These are phyloP conservation scores for Drosophila cyrtoloma DNA, from an alignment of 2,888 invertebrate genomes.

Conservation along the genomic window DNA sequence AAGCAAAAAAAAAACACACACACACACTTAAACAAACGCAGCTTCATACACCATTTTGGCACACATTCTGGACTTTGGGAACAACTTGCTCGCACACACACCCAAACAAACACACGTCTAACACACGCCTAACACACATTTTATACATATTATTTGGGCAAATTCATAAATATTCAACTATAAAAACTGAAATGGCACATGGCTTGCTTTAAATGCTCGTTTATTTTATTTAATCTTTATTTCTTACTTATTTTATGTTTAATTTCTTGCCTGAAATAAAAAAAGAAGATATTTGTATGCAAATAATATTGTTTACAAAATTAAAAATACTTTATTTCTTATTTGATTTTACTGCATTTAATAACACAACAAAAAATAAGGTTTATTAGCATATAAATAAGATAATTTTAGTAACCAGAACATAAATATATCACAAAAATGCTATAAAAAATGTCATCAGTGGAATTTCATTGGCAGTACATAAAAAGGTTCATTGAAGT, in stretches of 20 bases:
- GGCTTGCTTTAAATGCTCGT: constrained; percentile 36
- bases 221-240: constrained; percentile 4
- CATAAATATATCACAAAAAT: background rate
- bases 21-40: constrained; percentile 24
- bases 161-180: constrained; percentile 32
- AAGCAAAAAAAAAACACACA: constrained; percentile 34
- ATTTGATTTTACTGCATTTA: constrained; percentile 23
- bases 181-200: constrained; percentile 47
- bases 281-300: constrained; percentile 56
- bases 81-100: constrained; percentile 42
- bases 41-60: constrained; percentile 49
- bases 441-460: background rate
- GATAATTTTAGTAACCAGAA: background rate
- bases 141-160: constrained; percentile 8
- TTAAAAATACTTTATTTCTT: constrained; percentile 32
- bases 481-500: background rate
- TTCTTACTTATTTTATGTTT: constrained; percentile 35
- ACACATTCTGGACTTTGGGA: constrained; percentile 71
- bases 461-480: background rate
- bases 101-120: constrained; percentile 15
- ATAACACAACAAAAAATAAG: constrained; percentile 8
- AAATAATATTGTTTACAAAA: constrained; percentile 46
- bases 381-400: constrained; percentile 21
- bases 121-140: constrained; percentile 46
- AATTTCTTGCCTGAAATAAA: constrained; percentile 58